Evolutionary conservation across 2,888 invertebrate genomes (phyloP), one percentile per base, ranked within the genome.

Genomic region (Rhagophthalmus giganteus): DNA sequence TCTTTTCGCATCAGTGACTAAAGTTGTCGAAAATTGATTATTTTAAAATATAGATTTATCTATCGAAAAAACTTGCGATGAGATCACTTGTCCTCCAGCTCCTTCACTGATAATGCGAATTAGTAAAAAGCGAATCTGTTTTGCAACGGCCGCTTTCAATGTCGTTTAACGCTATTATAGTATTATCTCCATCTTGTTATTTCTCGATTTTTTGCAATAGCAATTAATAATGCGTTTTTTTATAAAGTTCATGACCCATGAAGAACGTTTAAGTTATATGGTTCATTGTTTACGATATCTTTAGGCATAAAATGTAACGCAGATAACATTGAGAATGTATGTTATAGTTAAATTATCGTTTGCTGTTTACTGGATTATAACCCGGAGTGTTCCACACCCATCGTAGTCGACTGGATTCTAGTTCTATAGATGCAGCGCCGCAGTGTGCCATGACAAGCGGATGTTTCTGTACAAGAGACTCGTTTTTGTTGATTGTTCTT

Each of bases 371-470:
- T 4, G 25, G 14, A 35, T 32, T 34, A 44, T 44, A 44, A 34
- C 44, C 37, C 15, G 45, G 12, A 37, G 45, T 37, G 37, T 15
- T 45, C 12, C 45, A 31, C 45, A 37, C 45, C 45, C 37, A 45
- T 35, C 26, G 35, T 24, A 24, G n/a, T 40, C 24, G 31, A 27
- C 24, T 26, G 14, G 31, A 13, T 13, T 37, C 31, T 14, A 37
- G 13, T 11, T 20, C 28, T 24, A 11, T 12, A 20, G 40, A 40
- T 37, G 31, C 31, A 10, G 42, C 11, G 26, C 37, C 37, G 30
- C 37, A 45, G 14, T 45, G 37, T 45, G 45, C 45, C 45, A 45
- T 35, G 37, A 45, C 45, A 45, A 45, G 45, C 45, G 45, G 45
- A 45, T 45, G 45, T 37, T 45, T 30, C 37, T 30, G 24, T 45